Percentiles rank a stretch among this genome's conserved stretches.
Evolutionary conservation across 2,113 vertebrate genomes (phyloP).

Genomic region (Trematomus loennbergii): DNA sequence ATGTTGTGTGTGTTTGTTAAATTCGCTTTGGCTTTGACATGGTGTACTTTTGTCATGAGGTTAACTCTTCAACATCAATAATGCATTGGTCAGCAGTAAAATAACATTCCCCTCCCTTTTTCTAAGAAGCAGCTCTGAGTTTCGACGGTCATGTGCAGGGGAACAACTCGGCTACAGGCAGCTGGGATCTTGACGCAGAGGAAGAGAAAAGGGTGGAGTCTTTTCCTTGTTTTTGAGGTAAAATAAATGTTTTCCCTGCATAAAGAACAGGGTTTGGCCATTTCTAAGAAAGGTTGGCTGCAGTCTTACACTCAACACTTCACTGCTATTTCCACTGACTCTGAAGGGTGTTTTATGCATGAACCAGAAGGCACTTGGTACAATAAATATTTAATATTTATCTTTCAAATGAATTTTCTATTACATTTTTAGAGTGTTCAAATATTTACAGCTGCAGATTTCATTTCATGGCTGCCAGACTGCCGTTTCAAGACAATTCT

Average conservation of each 20-base stretch:
- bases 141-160: conserved; percentile 31
- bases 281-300: conserved; percentile 56
- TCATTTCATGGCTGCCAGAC: conserved; percentile 63
- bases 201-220: conserved; percentile 73
- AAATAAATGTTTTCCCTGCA: conserved; percentile 77
- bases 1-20: conserved; percentile 14
- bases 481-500: conserved; percentile 56
- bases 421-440: conserved; percentile 78
- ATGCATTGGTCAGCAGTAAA: conserved; percentile 45
- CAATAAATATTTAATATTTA: conserved; percentile 84
- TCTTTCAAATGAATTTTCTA: conserved; percentile 81
- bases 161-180: conserved; percentile 64
- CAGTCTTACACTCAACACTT: conserved; percentile 46
- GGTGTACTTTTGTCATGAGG: conserved; percentile 20
- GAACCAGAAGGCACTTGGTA: conserved; percentile 73
- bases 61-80: conserved; percentile 47
- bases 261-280: conserved; percentile 62
- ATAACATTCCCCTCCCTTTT: conserved; percentile 47
- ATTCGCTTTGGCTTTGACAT: background rate
- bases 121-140: conserved; percentile 41
- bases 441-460: conserved; percentile 80
- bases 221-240: conserved; percentile 78
- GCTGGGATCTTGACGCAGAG: conserved; percentile 56
- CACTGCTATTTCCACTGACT: conserved; percentile 55
- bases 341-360: conserved; percentile 79